phyloP scores from a whole-genome alignment of 2,797 vertebrate species.

The Danio jaintianensis region DNA sequence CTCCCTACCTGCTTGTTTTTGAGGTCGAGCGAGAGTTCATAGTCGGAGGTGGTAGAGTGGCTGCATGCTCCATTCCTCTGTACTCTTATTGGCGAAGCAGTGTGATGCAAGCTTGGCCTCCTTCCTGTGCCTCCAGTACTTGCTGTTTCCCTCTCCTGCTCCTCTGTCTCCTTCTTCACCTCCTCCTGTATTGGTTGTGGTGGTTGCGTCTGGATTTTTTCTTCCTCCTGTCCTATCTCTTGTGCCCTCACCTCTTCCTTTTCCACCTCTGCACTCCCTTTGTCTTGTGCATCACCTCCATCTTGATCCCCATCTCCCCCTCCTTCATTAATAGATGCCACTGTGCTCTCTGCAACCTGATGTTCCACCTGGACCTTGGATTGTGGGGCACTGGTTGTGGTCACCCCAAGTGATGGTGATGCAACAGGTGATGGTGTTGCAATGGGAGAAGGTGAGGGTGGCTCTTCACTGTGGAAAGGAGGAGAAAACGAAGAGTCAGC shows the following conservation, averaged over 20 bases:
- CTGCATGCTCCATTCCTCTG: slow-evolving; percentile 93
- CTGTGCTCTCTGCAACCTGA: slow-evolving; percentile 53
- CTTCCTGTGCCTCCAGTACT: slow-evolving; percentile 70
- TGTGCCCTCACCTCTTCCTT: slow-evolving; percentile 51
- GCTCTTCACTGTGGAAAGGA: slow-evolving; percentile 86
- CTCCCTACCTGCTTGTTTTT: slow-evolving; percentile 99
- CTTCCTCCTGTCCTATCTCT: slow-evolving; percentile 51
- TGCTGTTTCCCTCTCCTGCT: slow-evolving; percentile 46
- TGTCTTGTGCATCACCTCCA: slow-evolving; percentile 73
- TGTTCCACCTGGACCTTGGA: slow-evolving; percentile 46
- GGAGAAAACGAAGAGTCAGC: slow-evolving; percentile 85
- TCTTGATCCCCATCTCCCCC: slow-evolving; percentile 66
- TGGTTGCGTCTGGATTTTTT: slow-evolving; percentile 54
- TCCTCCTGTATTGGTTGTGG: slow-evolving; percentile 58
- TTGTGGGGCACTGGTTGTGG: slow-evolving; percentile 16
- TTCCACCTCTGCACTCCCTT: slow-evolving; percentile 65
- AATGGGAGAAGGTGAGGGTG: slow-evolving; percentile 70
- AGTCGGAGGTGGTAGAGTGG: slow-evolving; percentile 90
- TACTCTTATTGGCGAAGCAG: slow-evolving; percentile 89
- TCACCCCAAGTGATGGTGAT: slow-evolving; percentile 9
- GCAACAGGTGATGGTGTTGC: slow-evolving; percentile 33
- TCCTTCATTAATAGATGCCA: slow-evolving; percentile 68
- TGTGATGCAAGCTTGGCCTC: slow-evolving; percentile 91
- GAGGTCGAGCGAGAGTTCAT: slow-evolving; percentile 99
- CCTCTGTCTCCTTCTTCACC: slow-evolving; percentile 51